phyloP scores from a whole-genome alignment of 2,888 invertebrate species.

The Heteropelma amictum region DNA sequence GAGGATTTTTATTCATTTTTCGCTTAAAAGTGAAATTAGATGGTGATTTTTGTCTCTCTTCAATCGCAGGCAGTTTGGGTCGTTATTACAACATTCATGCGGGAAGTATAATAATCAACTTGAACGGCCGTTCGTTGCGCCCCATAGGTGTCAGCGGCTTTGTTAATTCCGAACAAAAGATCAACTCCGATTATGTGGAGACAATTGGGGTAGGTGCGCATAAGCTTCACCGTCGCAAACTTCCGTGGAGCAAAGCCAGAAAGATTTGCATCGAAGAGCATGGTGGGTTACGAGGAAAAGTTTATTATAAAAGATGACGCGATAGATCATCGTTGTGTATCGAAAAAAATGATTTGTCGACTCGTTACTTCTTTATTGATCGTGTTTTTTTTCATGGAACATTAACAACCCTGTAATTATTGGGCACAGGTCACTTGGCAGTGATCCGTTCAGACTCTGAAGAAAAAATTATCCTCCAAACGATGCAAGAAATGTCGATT shows the following conservation, averaged over 20 bases:
- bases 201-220: neutral
- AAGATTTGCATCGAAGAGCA: conserved; percentile 54
- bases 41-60: neutral
- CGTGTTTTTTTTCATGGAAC: neutral
- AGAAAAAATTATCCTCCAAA: conserved; percentile 48
- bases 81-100: conserved; percentile 25
- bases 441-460: conserved; percentile 52
- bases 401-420: neutral
- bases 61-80: neutral
- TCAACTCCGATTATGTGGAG: neutral
- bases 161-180: neutral
- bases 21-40: too few species aligned
- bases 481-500: conserved; percentile 37
- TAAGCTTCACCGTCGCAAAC: conserved; percentile 37
- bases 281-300: conserved; percentile 53
- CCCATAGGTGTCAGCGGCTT: neutral
- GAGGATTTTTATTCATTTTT: too few species aligned
- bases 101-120: conserved; percentile 13
- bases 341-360: too few species aligned
- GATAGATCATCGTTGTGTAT: too few species aligned
- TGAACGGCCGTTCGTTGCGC: conserved; percentile 3
- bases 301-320: too few species aligned
- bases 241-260: conserved; percentile 54
- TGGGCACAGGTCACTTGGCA: conserved; percentile 36
- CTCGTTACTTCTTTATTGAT: neutral